Evolutionary conservation across 2,113 vertebrate species (phyloP), one percentile per base, ranked within the genome.

Genomic region (Glaucidium brasilianum): DNA sequence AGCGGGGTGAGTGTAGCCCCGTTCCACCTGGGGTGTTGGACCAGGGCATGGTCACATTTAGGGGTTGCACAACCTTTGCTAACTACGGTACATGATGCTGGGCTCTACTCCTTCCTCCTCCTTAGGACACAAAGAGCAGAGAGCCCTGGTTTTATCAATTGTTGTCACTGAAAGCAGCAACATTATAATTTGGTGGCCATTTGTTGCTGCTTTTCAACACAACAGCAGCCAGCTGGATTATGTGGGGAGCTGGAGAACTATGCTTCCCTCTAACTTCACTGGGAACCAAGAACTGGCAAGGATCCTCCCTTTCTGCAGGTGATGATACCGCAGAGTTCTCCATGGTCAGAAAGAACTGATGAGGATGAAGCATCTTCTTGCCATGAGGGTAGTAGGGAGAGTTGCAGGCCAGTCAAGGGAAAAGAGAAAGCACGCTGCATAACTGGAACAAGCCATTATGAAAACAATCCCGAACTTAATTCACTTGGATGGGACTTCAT

Each of bases 271-370:
- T 22, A 22, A 58, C 10, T 22, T 27, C 58, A 21, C 22, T 16
- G 45, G 27, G 68, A 84, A 63, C 15, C 32, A 73, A 53, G 53
- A 52, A 32, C 32, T n/a, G 63, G 50, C n/a, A 43, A 60, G 17
- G 18, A n/a, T 41, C 47, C 74, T 84, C 1, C 0, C 32, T 60
- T 21, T 72, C 67, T 49, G 75, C 43, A 88, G 41, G 35, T 76
- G 62, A 79, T 0, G 0, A 30, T 22, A 35, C 15, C 0, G 0
- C 35, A 77, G 63, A n/a, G 35, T 18, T 34, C 67, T 43, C 34
- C 25, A 15, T 3, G 25, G 39, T 39, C 63, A 90, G 63, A 88
- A 90, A 55, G 74, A 82, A 39, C 6, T 2, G 1, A 66, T 18
- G 41, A 86, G 26, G 22, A 32, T 37, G 32, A 76, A 80, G 12